A percentile compares a stretch with the other conserved stretches of the same genome.
phyloP scores from a whole-genome alignment of 1,140 invertebrate genomes.

The Nebria ingens region DNA sequence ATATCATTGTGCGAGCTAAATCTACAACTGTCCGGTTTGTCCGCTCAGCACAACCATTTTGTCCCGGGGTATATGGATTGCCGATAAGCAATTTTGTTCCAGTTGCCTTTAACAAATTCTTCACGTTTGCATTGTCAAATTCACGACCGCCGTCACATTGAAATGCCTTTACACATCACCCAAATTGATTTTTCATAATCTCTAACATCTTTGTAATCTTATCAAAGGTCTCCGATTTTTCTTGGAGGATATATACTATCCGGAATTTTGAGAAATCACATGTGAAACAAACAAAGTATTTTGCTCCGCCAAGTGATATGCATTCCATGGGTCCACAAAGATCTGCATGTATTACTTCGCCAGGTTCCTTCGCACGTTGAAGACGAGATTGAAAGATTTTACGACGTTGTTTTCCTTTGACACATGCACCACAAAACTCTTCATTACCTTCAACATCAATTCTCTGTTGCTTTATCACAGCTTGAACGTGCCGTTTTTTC shows the following conservation, averaged over 20 bases:
- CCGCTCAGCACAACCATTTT: constrained; percentile 25
- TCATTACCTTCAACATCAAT: not conserved
- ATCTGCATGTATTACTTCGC: constrained; percentile 35
- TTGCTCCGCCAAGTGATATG: constrained; percentile 23
- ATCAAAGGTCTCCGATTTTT: constrained; percentile 29
- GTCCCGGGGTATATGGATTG: too few species aligned
- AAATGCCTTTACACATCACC: constrained; percentile 16
- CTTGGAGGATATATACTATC: constrained; percentile 28
- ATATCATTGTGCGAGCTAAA: constrained; percentile 25
- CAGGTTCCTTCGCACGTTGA: constrained; percentile 17
- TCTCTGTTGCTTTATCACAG: too few species aligned
- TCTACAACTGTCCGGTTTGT: constrained; percentile 31
- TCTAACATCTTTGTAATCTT: constrained; percentile 18
- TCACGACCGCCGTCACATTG: not conserved
- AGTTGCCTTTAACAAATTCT: constrained; percentile 11
- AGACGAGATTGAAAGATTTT: too few species aligned
- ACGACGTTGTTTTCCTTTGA: constrained; percentile 28
- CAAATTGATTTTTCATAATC: constrained; percentile 15
- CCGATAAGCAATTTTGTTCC: too few species aligned
- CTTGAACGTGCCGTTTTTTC: too few species aligned
- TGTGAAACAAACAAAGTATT: constrained; percentile 30
- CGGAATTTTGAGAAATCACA: constrained; percentile 27
- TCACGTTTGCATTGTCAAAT: constrained; percentile 5
- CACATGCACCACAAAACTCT: not conserved
- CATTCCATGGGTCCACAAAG: constrained; percentile 30